Percentiles rank a stretch among this genome's conserved stretches.
These are phyloP conservation scores for Scarus forsteni DNA, from an alignment of 2,797 vertebrate genomes.

Conservation along the genomic window DNA sequence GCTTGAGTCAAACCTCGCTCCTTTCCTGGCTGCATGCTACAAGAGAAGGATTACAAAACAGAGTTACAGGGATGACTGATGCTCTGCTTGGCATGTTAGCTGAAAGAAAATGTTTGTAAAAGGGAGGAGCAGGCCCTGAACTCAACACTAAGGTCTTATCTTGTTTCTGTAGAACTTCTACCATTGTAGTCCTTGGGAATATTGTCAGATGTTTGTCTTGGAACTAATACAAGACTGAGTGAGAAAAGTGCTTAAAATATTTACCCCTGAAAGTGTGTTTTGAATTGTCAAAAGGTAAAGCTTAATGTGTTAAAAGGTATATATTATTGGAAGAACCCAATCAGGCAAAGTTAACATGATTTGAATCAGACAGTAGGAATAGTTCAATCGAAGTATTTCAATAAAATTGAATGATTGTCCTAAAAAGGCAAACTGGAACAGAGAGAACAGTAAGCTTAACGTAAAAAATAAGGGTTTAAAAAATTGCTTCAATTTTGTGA, in stretches of 20 bases:
- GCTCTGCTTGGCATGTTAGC: conserved; percentile 53
- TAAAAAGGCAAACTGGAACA: too few relatives aligned
- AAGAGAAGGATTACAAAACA: conserved; percentile 32
- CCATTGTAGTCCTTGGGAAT: conserved; percentile 20
- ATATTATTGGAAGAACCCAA: too few relatives aligned
- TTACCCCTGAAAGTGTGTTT: background rate
- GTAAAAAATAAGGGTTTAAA: too few relatives aligned
- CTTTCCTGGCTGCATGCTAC: conserved; percentile 16
- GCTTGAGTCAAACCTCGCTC: conserved; percentile 37
- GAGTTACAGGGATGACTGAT: conserved; percentile 56
- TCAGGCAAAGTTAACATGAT: too few relatives aligned
- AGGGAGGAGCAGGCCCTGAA: conserved; percentile 50
- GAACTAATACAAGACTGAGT: conserved; percentile 14
- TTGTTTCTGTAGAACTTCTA: conserved; percentile 64
- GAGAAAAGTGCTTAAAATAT: conserved; percentile 9
- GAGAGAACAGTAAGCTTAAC: too few relatives aligned
- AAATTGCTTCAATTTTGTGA: too few relatives aligned
- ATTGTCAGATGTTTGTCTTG: conserved; percentile 17
- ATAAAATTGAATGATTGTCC: too few relatives aligned
- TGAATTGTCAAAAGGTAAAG: background rate
- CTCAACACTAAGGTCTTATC: conserved; percentile 62
- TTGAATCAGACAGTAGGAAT: too few relatives aligned
- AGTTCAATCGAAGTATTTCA: too few relatives aligned
- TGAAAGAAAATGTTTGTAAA: conserved; percentile 68
- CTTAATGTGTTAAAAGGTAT: background rate